These are phyloP conservation scores for Podocnemis expansa DNA, from an alignment of 2,113 vertebrate species.

Conservation along the genomic window DNA sequence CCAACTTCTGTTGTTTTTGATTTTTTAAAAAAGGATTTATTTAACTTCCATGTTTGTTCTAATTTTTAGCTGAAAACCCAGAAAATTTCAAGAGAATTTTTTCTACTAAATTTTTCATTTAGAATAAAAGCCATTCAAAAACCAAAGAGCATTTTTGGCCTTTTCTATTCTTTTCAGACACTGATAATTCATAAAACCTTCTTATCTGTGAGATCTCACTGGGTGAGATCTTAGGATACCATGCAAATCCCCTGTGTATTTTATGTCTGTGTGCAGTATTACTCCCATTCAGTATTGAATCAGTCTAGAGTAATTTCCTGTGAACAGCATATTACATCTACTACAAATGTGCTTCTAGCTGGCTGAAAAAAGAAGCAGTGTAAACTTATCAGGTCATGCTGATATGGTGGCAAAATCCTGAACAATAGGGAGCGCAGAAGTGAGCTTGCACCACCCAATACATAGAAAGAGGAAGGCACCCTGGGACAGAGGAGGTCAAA, in stretches of 20 bases:
- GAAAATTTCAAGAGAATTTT: background rate
- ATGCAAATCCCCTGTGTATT: constrained; percentile 30
- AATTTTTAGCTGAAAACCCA: background rate
- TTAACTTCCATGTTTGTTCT: background rate
- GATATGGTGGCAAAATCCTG: constrained; percentile 50
- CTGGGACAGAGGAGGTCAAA: no score
- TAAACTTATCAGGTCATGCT: constrained; percentile 56
- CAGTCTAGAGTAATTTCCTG: constrained; percentile 67
- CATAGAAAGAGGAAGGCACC: no score
- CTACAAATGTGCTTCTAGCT: constrained; percentile 63
- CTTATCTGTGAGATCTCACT: constrained; percentile 24
- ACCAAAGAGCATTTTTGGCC: background rate
- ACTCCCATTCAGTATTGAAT: constrained; percentile 6
- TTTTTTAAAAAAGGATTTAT: background rate
- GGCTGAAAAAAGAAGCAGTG: constrained; percentile 68
- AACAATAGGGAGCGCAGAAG: constrained; percentile 11
- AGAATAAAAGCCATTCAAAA: background rate
- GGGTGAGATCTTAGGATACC: constrained; percentile 31
- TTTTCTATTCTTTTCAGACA: constrained; percentile 19
- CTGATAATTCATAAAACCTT: constrained; percentile 64
- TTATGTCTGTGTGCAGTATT: constrained; percentile 56
- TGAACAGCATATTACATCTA: constrained; percentile 54
- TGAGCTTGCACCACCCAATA: background rate
- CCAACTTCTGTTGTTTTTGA: background rate
- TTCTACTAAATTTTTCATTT: background rate